Percentiles rank a stretch among this genome's conserved stretches.
Evolutionary conservation across 2,113 vertebrate species (phyloP).

Genomic region (Carassius gibelio): DNA sequence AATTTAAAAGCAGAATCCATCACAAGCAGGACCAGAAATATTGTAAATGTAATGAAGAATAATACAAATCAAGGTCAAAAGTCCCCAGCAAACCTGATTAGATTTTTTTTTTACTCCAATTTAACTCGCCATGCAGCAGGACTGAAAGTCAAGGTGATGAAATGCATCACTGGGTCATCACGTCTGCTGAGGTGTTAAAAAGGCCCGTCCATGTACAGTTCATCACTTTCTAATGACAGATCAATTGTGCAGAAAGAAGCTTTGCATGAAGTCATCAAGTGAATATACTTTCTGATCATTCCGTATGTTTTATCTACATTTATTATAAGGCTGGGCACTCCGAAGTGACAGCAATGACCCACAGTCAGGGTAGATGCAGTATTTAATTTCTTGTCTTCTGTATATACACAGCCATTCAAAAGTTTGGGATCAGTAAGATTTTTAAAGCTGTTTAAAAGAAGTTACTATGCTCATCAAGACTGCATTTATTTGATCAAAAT

Average conservation of each 20-base stretch:
- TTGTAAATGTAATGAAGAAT: slow-evolving; percentile 12
- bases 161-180: neutral
- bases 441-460: too few relatives aligned
- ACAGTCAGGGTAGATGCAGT: neutral
- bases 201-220: slow-evolving; percentile 22
- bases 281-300: slow-evolving; percentile 31
- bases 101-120: neutral
- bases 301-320: neutral
- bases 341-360: neutral
- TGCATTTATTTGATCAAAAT: too few relatives aligned
- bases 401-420: too few relatives aligned
- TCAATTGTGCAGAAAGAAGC: slow-evolving; percentile 56
- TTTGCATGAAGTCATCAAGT: slow-evolving; percentile 59
- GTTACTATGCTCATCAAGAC: too few relatives aligned
- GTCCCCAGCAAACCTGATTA: slow-evolving; percentile 7
- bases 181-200: slow-evolving; percentile 38
- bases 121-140: neutral
- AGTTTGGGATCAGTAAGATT: too few relatives aligned
- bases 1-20: neutral
- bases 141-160: neutral
- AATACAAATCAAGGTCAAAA: slow-evolving; percentile 3
- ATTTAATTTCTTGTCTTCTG: neutral
- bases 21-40: neutral
- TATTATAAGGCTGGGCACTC: neutral
- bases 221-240: slow-evolving; percentile 59